Evolutionary conservation across 1,140 invertebrate genomes (phyloP).

Genomic region (Cydia splendana): DNA sequence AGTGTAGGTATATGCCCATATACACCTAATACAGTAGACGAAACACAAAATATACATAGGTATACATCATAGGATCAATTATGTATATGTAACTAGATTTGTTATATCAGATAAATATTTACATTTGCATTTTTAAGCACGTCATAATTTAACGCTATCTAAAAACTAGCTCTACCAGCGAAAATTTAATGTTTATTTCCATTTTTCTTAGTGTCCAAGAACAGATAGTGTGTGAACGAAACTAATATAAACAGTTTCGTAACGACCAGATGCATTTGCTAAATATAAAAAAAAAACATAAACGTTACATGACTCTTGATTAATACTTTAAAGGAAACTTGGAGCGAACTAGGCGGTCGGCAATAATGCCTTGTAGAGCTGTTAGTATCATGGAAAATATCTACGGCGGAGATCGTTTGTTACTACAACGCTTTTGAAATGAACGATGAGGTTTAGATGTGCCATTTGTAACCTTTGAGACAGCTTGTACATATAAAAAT

Average conservation of each 20-base stretch:
- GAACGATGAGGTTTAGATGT: conserved; percentile 10
- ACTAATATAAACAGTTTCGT: conserved; percentile 33
- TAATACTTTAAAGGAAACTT: conserved; percentile 67
- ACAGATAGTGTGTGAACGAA: not conserved
- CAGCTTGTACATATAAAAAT: not conserved
- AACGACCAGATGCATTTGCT: conserved; percentile 52
- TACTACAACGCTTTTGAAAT: conserved; percentile 18
- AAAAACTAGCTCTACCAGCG: too few relatives aligned
- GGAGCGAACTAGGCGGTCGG: conserved; percentile 46
- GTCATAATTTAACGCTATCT: too few relatives aligned
- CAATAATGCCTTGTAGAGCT: conserved; percentile 34
- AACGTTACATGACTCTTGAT: conserved; percentile 55
- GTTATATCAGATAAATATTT: too few relatives aligned
- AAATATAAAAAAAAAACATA: conserved; percentile 47
- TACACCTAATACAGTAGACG: too few relatives aligned
- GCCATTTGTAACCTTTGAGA: not conserved
- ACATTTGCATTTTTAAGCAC: too few relatives aligned
- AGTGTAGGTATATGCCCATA: too few relatives aligned
- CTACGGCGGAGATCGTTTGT: conserved; percentile 15
- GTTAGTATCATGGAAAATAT: conserved; percentile 29
- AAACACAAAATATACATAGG: too few relatives aligned
- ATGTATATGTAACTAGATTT: too few relatives aligned
- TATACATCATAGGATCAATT: too few relatives aligned
- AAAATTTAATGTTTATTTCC: too few relatives aligned
- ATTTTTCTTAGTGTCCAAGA: not conserved